Percentiles rank a stretch among this genome's conserved stretches.
Evolutionary conservation across 2,797 vertebrate species (phyloP).

Genomic region (Pygocentrus nattereri): DNA sequence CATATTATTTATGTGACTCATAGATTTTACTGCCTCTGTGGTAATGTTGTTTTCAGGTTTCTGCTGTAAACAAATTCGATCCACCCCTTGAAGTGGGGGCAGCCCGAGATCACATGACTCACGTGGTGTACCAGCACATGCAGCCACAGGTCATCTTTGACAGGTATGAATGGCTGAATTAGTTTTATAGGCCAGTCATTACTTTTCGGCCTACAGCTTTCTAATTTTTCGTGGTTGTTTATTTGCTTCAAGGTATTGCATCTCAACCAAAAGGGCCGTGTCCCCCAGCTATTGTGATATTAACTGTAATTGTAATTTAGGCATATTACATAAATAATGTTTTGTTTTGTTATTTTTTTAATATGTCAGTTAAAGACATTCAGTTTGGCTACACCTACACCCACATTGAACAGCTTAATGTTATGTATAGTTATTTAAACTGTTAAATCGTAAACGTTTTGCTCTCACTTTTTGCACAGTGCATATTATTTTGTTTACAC

Average conservation of each 20-base stretch:
- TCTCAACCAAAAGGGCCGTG: neutral
- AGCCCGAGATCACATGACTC: conserved; percentile 86
- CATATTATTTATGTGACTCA: neutral
- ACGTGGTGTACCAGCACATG: conserved; percentile 78
- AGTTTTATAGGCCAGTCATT: neutral
- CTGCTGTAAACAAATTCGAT: conserved; percentile 84
- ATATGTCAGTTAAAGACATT: too few species aligned
- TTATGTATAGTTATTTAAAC: too few species aligned
- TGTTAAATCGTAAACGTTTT: too few species aligned
- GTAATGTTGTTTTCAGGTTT: conserved; percentile 78
- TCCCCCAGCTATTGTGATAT: neutral
- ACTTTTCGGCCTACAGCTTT: neutral
- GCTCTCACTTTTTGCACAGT: too few species aligned
- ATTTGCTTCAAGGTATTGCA: neutral
- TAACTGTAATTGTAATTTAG: too few species aligned
- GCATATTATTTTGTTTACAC: neutral
- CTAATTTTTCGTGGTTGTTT: neutral
- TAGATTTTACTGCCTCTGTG: neutral
- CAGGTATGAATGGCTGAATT: conserved; percentile 78
- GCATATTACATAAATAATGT: too few species aligned
- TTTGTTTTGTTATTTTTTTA: too few species aligned
- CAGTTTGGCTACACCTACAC: too few species aligned
- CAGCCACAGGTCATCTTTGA: conserved; percentile 89
- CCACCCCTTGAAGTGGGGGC: conserved; percentile 90
- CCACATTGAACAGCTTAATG: too few species aligned